phyloP scores from a whole-genome alignment of 1,140 invertebrate species.

The Globodera rostochiensis region DNA sequence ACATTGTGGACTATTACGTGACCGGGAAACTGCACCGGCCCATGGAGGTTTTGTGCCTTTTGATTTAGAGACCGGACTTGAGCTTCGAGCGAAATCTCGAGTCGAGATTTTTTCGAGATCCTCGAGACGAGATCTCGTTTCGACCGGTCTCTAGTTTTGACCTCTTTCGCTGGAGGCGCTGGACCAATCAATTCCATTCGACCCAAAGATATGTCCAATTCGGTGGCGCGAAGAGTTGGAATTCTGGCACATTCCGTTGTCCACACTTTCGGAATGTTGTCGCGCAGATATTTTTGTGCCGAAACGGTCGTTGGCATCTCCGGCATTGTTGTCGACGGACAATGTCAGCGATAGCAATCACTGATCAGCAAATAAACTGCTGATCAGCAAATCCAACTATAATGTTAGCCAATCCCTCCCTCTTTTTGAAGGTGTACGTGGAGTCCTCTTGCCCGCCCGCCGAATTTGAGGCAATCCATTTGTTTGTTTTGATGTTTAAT shows the following conservation, averaged over 20 bases:
- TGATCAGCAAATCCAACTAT: too few relatives aligned
- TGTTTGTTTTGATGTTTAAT: too few relatives aligned
- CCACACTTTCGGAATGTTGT: slow-evolving; percentile 55
- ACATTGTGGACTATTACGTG: slow-evolving; percentile 51
- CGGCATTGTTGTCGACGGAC: slow-evolving; percentile 10
- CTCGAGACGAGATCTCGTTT: too few relatives aligned
- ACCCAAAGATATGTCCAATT: slow-evolving; percentile 53
- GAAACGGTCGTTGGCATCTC: slow-evolving; percentile 10
- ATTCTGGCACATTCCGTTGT: slow-evolving; percentile 59
- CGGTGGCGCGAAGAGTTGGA: slow-evolving; percentile 46
- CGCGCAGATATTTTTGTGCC: slow-evolving; percentile 48
- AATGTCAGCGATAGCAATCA: background rate
- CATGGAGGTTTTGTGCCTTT: slow-evolving; percentile 47
- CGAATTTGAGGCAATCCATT: slow-evolving; percentile 46
- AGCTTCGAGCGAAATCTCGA: too few relatives aligned
- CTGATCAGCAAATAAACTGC: background rate
- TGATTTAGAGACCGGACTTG: too few relatives aligned
- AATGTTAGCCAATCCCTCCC: background rate
- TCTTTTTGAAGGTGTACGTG: slow-evolving; percentile 38
- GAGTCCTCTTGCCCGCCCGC: slow-evolving; percentile 47
- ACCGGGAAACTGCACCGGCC: slow-evolving; percentile 59
- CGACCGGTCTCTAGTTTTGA: too few relatives aligned
- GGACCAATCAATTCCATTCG: background rate
- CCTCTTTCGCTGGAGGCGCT: too few relatives aligned
- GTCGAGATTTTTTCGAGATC: too few relatives aligned